Percentiles rank a stretch among this genome's conserved stretches.
phyloP scores from a whole-genome alignment of 2,797 vertebrate species.

The Antrozous pallidus region DNA sequence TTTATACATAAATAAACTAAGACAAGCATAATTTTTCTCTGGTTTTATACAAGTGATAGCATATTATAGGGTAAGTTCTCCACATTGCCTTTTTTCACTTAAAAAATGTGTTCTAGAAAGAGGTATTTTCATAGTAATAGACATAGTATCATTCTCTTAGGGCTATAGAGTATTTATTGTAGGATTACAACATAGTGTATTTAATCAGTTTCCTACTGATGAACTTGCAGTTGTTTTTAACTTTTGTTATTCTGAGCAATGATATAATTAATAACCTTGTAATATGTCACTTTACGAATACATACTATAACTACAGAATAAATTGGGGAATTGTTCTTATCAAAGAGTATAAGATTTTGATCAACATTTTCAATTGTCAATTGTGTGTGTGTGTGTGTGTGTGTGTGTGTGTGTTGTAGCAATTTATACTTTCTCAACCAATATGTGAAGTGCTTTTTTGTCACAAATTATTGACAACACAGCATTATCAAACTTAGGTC shows the following conservation, averaged over 20 bases:
- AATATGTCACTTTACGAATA: not conserved
- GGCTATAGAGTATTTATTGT: not conserved
- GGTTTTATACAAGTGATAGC: not conserved
- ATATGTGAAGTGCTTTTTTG: not conserved
- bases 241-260: not conserved
- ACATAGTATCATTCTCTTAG: not conserved
- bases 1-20: constrained; percentile 1
- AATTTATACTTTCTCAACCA: not conserved
- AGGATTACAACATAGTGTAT: not conserved
- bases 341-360: not conserved
- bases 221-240: not conserved
- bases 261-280: not conserved
- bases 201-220: not conserved
- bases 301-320: not conserved
- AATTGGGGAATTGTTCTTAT: not conserved
- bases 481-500: not conserved
- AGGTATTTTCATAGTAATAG: not conserved
- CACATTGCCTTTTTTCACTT: not conserved
- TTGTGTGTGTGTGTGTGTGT: no score
- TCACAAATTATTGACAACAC: not conserved
- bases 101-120: not conserved
- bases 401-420: not conserved
- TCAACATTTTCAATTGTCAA: not conserved
- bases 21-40: not conserved
- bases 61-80: not conserved